Percentiles rank a stretch among this genome's conserved stretches.
Conservation (phyloP, 2,888 invertebrate species). For the Lepidocyrtoides sp. region DNA sequence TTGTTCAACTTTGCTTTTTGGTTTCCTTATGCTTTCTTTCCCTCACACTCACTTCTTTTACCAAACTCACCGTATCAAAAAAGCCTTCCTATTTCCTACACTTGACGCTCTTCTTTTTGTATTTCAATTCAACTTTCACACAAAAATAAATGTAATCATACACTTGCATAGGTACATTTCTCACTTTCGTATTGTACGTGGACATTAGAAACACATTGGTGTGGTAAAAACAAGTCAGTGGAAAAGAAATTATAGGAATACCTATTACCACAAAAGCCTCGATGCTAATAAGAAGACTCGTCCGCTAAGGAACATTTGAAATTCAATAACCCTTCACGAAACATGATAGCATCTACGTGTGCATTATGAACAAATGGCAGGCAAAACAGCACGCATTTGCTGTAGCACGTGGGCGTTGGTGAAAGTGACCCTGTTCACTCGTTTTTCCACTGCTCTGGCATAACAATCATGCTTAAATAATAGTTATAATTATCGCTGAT, state of each 20-base stretch:
- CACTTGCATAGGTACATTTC: too few relatives aligned
- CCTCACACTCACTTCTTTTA: background rate
- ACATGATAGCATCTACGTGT: conserved; percentile 35
- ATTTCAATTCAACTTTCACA: conserved; percentile 35
- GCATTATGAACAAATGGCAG: background rate
- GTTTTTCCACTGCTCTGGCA: background rate
- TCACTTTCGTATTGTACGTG: background rate
- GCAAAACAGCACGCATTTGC: too few relatives aligned
- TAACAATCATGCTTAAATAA: conserved; percentile 38
- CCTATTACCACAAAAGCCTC: conserved; percentile 8
- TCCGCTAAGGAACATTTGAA: conserved; percentile 42
- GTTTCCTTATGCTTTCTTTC: background rate
- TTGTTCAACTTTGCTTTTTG: background rate
- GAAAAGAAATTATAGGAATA: background rate
- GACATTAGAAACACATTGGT: background rate
- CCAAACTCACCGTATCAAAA: conserved; percentile 39
- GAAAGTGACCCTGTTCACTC: conserved; percentile 8
- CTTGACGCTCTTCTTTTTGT: conserved; percentile 27
- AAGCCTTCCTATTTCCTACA: background rate
- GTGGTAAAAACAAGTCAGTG: background rate
- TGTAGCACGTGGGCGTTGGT: conserved; percentile 43
- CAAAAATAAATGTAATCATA: conserved; percentile 3
- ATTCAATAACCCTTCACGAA: conserved; percentile 48
- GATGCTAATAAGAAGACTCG: conserved; percentile 31
- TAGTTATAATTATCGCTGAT: conserved; percentile 47